phyloP scores from a whole-genome alignment of 2,113 vertebrate genomes.

The Macquaria ambigua region DNA sequence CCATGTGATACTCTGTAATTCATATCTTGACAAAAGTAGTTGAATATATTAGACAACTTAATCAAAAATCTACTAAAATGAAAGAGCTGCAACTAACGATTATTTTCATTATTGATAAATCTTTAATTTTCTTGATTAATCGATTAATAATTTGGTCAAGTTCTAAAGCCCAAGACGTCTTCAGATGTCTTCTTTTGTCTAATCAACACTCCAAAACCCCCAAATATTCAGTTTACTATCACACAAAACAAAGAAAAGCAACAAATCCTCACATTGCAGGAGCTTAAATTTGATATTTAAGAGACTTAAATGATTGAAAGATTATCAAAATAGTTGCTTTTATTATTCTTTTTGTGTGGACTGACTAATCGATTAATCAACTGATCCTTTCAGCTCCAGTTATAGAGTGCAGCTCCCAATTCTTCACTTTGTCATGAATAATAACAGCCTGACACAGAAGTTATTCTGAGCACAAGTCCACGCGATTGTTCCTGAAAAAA shows the following conservation, averaged over 20 bases:
- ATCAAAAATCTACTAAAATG: too few species aligned
- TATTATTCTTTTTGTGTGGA: not conserved
- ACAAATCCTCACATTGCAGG: not conserved
- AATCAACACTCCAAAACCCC: not conserved
- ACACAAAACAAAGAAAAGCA: not conserved
- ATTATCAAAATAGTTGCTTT: not conserved
- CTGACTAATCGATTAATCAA: not conserved
- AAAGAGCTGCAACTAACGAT: too few species aligned
- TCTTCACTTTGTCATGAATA: not conserved
- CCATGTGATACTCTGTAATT: not conserved
- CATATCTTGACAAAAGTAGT: not conserved
- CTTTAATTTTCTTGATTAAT: not conserved
- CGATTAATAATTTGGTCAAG: not conserved
- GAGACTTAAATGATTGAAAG: not conserved
- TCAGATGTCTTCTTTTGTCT: not conserved
- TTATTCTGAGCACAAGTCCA: not conserved
- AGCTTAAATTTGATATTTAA: not conserved
- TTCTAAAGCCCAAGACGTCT: not conserved
- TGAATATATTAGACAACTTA: not conserved
- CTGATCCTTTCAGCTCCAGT: not conserved
- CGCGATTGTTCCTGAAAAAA: not conserved
- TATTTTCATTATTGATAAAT: too few species aligned
- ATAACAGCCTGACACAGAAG: not conserved
- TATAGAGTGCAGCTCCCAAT: not conserved
- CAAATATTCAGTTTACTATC: not conserved